phyloP scores from a whole-genome alignment of 2,113 vertebrate species.

The Tylochromis polylepis region DNA sequence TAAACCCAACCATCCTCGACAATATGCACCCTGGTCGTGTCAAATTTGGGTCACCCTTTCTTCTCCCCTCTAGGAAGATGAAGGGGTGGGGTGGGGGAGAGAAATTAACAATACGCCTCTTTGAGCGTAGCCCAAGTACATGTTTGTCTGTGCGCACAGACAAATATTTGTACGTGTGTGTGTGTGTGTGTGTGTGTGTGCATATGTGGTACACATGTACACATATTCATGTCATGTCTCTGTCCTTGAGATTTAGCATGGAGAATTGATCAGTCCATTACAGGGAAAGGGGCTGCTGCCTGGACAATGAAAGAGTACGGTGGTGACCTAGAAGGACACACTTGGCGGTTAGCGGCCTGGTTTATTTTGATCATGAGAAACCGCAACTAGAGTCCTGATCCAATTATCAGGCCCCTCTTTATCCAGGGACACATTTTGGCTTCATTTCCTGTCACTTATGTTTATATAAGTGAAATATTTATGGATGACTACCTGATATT shows the following conservation, averaged over 20 bases:
- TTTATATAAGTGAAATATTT: background rate
- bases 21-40: constrained; percentile 35
- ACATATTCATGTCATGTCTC: constrained; percentile 13
- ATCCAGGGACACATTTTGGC: background rate
- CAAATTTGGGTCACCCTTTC: constrained; percentile 67
- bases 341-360: background rate
- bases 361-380: constrained; percentile 8
- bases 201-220: background rate
- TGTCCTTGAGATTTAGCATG: constrained; percentile 22
- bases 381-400: background rate
- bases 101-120: constrained; percentile 48
- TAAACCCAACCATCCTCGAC: constrained; percentile 21
- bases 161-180: background rate
- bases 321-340: constrained; percentile 34
- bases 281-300: background rate
- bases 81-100: background rate
- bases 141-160: constrained; percentile 22
- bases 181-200: background rate
- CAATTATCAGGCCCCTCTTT: background rate
- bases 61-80: constrained; percentile 2
- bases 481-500: background rate
- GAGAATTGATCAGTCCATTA: constrained; percentile 40
- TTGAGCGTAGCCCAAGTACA: constrained; percentile 17
- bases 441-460: background rate
- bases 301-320: background rate